Evolutionary conservation across 2,113 vertebrate species (phyloP), one percentile per base, ranked within the genome.

Genomic region (Colossoma macropomum): DNA sequence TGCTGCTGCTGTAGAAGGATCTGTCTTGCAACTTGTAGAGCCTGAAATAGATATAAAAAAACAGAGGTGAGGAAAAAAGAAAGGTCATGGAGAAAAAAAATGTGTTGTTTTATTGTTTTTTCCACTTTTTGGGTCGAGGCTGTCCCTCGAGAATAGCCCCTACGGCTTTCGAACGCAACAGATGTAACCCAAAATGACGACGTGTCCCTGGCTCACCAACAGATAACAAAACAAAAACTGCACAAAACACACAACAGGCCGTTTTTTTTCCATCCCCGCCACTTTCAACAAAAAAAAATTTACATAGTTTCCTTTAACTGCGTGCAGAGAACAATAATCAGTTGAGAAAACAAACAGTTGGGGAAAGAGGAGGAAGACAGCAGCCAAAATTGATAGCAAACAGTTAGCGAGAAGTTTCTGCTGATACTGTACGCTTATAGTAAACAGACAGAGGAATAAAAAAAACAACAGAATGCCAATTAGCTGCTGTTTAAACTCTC

Each of bases 11-110:
- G 97, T 78, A 98, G 95, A 38, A 99, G 95, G 84, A 99, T 96
- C 87, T 99, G 98, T 56, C 97, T 94, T 86, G 97, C 97, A 92
- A 97, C 96, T 91, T 98, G 97, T 88, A 99, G 95, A 84, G 97
- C 96, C 98, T 99, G 89, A 4, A 32, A 86, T 72, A 90, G 25
- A 92, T 62, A 79, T 45, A 52, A 71, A 32, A 8, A 34, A 28
- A 23, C 48, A 50, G 80, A 65, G 68, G 56, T 78, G 52, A 81
- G 81, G 28, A 65, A 82, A 56, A 63, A 77, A 77, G 66, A 21
- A 85, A 65, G 78, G 32, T 70, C 59, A 79, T 52, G 74, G 81
- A 68, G 72, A 84, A 80, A 84, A 86, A 60, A 3, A 34, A 81
- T 77, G 82, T 84, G 91, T 80, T 0, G 91, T 2, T 10, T 54